Percentiles rank a stretch among this genome's conserved stretches.
Evolutionary conservation across 2,888 invertebrate genomes (phyloP).

Genomic region (Cantharis flavilabris): DNA sequence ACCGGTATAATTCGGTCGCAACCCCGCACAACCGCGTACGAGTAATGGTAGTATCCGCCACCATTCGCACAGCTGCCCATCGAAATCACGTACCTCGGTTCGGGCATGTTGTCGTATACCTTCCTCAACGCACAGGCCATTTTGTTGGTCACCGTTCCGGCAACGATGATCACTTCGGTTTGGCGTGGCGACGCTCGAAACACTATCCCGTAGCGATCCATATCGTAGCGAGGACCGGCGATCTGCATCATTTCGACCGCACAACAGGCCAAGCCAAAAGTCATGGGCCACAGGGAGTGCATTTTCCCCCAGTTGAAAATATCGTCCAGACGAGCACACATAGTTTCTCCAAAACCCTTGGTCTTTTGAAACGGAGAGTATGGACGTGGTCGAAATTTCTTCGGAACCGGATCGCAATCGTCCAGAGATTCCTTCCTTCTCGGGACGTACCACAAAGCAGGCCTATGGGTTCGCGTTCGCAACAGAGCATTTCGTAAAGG

Average conservation of each 20-base stretch:
- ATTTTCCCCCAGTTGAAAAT: constrained; percentile 67
- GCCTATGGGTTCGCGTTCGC: background rate
- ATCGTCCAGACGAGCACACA: constrained; percentile 67
- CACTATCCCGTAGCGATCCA: constrained; percentile 67
- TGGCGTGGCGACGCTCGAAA: constrained; percentile 67
- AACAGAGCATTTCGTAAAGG: background rate
- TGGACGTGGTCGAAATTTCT: constrained; percentile 48
- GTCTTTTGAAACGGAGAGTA: constrained; percentile 68
- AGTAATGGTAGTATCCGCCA: constrained; percentile 79
- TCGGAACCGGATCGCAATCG: background rate
- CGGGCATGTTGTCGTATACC: constrained; percentile 68
- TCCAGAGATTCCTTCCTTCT: background rate
- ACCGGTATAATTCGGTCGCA: constrained; percentile 81
- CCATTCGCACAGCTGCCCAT: constrained; percentile 82
- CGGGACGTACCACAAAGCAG: background rate
- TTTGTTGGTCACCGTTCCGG: constrained; percentile 69
- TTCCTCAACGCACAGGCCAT: constrained; percentile 70
- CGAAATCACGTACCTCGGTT: constrained; percentile 74
- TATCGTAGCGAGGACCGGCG: constrained; percentile 71
- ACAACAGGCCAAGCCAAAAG: constrained; percentile 71
- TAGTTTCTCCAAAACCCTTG: constrained; percentile 60
- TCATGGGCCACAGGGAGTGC: constrained; percentile 70
- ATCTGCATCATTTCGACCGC: constrained; percentile 74
- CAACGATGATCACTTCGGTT: constrained; percentile 68
- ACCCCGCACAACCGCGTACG: constrained; percentile 73